Conservation (phyloP, 1,140 invertebrate species). For the Brachionus angularis region DNA sequence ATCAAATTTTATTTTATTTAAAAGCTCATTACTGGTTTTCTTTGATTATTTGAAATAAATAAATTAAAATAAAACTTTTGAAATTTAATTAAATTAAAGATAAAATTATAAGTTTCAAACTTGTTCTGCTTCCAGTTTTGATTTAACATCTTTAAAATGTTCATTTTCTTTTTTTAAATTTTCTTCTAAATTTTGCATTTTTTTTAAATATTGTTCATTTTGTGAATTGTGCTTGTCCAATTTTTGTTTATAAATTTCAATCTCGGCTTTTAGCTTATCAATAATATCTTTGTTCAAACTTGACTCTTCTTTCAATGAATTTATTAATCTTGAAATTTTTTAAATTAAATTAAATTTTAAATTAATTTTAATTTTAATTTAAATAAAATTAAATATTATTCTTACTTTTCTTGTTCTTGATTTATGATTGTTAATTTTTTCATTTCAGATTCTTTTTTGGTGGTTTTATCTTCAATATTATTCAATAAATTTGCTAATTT, state of each 20-base stretch:
- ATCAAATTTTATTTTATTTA: too few species aligned
- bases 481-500: neutral
- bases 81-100: too few species aligned
- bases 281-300: conserved; percentile 21
- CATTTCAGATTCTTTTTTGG: conserved; percentile 16
- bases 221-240: conserved; percentile 3
- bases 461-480: neutral
- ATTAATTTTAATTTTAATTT: neutral
- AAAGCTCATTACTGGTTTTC: too few species aligned
- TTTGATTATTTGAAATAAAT: neutral
- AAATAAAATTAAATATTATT: neutral
- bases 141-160: neutral
- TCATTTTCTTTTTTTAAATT: conserved; percentile 35
- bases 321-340: neutral
- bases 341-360: neutral
- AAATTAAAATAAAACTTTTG: too few species aligned
- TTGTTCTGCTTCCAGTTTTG: conserved; percentile 18
- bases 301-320: conserved; percentile 12
- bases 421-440: conserved; percentile 9
- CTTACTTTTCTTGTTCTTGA: conserved; percentile 30
- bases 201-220: conserved; percentile 2
- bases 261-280: conserved; percentile 4
- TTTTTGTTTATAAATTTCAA: neutral
- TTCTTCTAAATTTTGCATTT: conserved; percentile 29
- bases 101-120: neutral